Conservation (phyloP, 2,113 vertebrate genomes). For the Oryzias javanicus region DNA sequence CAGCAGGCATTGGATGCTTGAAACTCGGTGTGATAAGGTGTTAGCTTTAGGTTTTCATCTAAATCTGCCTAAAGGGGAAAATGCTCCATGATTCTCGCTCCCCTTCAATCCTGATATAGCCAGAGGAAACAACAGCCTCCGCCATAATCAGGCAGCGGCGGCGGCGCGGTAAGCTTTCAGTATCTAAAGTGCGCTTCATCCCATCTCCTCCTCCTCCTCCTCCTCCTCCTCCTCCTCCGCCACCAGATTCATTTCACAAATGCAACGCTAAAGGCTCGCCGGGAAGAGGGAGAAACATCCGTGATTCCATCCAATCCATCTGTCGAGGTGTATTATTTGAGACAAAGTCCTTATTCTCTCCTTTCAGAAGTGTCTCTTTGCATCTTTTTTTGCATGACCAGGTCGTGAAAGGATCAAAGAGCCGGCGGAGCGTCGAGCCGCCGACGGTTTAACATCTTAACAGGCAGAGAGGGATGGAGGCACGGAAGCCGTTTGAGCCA, state of each 20-base stretch:
- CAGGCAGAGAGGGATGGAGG: constrained; percentile 30
- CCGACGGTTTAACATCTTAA: constrained; percentile 60
- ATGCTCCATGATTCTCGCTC: constrained; percentile 43
- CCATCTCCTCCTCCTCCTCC: constrained; percentile 32
- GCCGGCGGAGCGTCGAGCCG: constrained; percentile 35
- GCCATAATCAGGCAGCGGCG: constrained; percentile 39
- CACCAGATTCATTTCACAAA: constrained; percentile 50
- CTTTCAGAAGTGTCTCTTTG: constrained; percentile 55
- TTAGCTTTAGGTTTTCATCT: constrained; percentile 52
- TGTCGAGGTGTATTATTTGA: constrained; percentile 58
- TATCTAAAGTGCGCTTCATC: constrained; percentile 33
- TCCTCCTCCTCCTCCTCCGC: constrained; percentile 27
- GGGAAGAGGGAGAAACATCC: constrained; percentile 8
- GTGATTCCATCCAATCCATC: constrained; percentile 61
- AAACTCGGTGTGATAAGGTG: constrained; percentile 42
- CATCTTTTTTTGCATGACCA: constrained; percentile 52
- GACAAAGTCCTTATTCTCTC: constrained; percentile 57
- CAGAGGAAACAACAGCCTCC: constrained; percentile 45
- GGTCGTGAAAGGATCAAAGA: constrained; percentile 63
- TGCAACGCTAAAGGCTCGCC: constrained; percentile 40
- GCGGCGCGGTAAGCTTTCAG: constrained; percentile 33
- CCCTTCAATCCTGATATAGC: constrained; percentile 44
- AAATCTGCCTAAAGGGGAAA: constrained; percentile 67
- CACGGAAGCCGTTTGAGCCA: background rate
- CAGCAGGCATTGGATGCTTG: constrained; percentile 30